Conservation (phyloP, 1,140 invertebrate species). For the Drosophila dunni region DNA sequence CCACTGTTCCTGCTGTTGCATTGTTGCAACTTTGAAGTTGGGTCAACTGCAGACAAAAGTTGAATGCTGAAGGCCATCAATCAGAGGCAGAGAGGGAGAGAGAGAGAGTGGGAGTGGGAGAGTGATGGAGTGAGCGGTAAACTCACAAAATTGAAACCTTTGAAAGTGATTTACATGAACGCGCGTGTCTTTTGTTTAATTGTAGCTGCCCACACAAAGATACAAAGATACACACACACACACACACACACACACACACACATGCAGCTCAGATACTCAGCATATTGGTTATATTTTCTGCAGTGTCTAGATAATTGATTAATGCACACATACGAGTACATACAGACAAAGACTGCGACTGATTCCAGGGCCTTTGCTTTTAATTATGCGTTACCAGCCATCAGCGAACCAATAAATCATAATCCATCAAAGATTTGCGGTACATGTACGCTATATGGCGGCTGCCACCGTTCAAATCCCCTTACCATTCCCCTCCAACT, state of each 20-base stretch:
- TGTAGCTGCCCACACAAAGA: slow-evolving; percentile 74
- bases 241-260: slow-evolving; percentile 38
- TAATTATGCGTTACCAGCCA: slow-evolving; percentile 76
- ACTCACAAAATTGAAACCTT: slow-evolving; percentile 47
- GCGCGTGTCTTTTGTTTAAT: slow-evolving; percentile 82
- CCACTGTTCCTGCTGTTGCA: slow-evolving; percentile 37
- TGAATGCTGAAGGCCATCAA: slow-evolving; percentile 64
- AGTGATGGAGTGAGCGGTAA: not conserved
- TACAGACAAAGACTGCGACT: not conserved
- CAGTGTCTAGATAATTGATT: slow-evolving; percentile 73
- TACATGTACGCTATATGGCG: slow-evolving; percentile 40
- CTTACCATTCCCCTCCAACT: not conserved
- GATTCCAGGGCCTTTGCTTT: slow-evolving; percentile 61
- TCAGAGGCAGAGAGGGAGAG: slow-evolving; percentile 38
- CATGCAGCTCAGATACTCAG: slow-evolving; percentile 24
- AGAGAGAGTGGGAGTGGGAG: no score
- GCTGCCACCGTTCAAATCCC: slow-evolving; percentile 23
- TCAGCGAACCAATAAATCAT: slow-evolving; percentile 77
- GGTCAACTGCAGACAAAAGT: slow-evolving; percentile 50
- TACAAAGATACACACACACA: slow-evolving; percentile 42
- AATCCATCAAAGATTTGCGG: slow-evolving; percentile 81
- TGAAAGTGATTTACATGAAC: slow-evolving; percentile 77
- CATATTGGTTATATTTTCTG: slow-evolving; percentile 58
- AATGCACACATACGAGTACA: slow-evolving; percentile 46
- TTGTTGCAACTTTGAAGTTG: slow-evolving; percentile 42